Percentiles rank a stretch among this genome's conserved stretches.
Evolutionary conservation across 2,113 vertebrate species (phyloP).

Genomic region (Pangasianodon gigas): DNA sequence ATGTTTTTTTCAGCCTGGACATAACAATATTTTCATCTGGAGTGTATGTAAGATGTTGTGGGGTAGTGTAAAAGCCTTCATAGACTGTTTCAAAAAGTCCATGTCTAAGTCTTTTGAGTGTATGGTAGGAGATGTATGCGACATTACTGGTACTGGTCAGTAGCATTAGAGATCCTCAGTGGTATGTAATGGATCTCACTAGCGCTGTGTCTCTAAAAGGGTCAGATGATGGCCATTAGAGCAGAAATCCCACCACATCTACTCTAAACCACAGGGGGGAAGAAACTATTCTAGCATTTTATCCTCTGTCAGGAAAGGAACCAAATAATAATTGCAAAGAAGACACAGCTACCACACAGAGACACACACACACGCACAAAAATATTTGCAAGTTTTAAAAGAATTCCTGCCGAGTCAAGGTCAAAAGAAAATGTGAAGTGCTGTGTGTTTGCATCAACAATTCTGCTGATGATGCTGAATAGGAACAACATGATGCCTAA

Average conservation of each 20-base stretch:
- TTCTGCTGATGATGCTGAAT: background rate
- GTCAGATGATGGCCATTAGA: conserved; percentile 28
- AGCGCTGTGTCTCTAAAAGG: conserved; percentile 19
- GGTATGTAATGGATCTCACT: conserved; percentile 22
- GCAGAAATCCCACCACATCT: conserved; percentile 12
- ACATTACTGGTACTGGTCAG: conserved; percentile 43
- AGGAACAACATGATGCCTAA: background rate
- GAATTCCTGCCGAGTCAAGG: background rate
- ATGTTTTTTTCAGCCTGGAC: background rate
- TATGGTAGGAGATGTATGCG: background rate
- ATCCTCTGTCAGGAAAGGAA: conserved; percentile 16
- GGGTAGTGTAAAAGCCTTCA: background rate
- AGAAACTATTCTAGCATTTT: conserved; percentile 4
- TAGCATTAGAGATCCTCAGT: conserved; percentile 63
- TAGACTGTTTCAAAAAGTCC: background rate
- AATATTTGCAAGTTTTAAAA: background rate
- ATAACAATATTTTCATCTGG: background rate
- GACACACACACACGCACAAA: background rate
- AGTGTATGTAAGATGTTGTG: background rate
- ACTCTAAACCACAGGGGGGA: conserved; percentile 8
- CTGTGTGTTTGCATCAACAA: background rate
- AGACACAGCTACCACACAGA: background rate
- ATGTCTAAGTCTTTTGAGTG: background rate
- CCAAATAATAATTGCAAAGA: conserved; percentile 10
- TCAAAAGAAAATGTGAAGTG: background rate